phyloP scores from a whole-genome alignment of 2,888 invertebrate species.

The Cosmia trapezina region DNA sequence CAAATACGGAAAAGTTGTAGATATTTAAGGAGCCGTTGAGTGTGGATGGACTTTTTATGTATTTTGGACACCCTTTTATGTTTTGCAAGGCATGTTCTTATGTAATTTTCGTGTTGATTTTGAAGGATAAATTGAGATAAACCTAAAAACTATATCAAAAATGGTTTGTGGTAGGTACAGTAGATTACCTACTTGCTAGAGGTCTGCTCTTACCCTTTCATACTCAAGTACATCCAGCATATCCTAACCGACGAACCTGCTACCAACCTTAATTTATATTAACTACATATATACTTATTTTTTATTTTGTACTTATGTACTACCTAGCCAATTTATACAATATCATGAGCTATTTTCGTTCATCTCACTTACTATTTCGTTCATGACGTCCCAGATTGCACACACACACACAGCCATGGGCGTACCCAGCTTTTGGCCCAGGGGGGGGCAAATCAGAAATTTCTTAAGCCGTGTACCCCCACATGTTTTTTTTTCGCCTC shows the following conservation, averaged over 20 bases:
- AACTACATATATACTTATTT: no score
- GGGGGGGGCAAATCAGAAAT: no score
- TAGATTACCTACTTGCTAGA: not conserved
- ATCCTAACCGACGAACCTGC: no score
- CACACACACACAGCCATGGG: no score
- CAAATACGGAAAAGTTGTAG: slow-evolving; percentile 8
- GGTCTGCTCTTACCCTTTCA: no score
- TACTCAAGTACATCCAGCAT: not conserved
- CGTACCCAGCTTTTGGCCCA: no score
- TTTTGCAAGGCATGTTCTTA: not conserved
- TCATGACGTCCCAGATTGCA: no score
- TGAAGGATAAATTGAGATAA: not conserved
- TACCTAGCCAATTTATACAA: not conserved
- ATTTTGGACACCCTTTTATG: slow-evolving; percentile 16
- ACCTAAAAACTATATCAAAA: not conserved
- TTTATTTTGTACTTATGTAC: no score
- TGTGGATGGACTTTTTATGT: slow-evolving; percentile 16
- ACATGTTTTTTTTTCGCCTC: no score
- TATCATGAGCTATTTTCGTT: not conserved
- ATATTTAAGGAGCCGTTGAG: slow-evolving; percentile 29
- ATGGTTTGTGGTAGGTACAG: not conserved
- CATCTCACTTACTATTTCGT: not conserved
- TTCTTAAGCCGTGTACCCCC: no score
- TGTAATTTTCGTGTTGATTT: slow-evolving; percentile 2
- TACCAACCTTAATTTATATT: no score